Percentiles rank a stretch among this genome's conserved stretches.
These are phyloP conservation scores for Ranitomeya imitator DNA, from an alignment of 2,113 vertebrate species.

Conservation along the genomic window DNA sequence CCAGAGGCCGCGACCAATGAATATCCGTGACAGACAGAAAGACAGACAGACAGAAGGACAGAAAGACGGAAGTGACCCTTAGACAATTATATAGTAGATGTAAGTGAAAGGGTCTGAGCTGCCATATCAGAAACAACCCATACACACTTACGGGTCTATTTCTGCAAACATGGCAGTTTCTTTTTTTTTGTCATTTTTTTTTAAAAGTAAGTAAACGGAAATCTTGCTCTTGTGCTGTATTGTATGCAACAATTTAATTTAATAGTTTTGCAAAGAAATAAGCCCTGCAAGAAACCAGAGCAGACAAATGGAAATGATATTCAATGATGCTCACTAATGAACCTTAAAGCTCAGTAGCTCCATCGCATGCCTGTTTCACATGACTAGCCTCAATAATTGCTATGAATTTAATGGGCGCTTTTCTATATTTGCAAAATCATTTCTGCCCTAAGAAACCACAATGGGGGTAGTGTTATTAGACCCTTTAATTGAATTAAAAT, in stretches of 20 bases:
- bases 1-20: no score
- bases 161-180: no score
- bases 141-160: no score
- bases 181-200: not conserved
- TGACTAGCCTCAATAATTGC: conserved; percentile 22
- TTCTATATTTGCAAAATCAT: conserved; percentile 1
- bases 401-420: not conserved
- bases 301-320: conserved; percentile 22
- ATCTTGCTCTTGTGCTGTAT: not conserved
- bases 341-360: conserved; percentile 29
- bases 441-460: not conserved
- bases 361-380: conserved; percentile 1
- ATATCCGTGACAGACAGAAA: no score
- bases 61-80: no score
- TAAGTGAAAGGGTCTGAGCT: no score
- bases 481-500: conserved; percentile 19
- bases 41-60: no score
- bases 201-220: not conserved
- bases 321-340: conserved; percentile 23
- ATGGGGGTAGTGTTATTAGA: not conserved
- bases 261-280: conserved; percentile 14
- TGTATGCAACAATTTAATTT: not conserved
- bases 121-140: no score
- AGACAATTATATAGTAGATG: no score
- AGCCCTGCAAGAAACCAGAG: not conserved